Evolutionary conservation across 1,140 invertebrate genomes (phyloP), one percentile per base, ranked within the genome.

Genomic region (Liolophura sinensis): DNA sequence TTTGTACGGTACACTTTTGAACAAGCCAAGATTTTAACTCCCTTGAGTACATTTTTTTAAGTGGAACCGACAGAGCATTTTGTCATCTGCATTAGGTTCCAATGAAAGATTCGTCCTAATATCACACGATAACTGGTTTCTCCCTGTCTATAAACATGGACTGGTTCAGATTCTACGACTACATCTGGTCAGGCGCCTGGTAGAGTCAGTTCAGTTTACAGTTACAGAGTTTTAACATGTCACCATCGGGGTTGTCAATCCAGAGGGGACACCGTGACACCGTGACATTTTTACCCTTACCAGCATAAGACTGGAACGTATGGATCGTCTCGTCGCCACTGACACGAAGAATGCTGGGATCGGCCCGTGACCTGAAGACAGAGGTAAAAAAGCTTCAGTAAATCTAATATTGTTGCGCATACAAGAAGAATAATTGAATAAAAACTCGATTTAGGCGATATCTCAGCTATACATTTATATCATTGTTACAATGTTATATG

Each of bases 271-370:
- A 3, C 16, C 3, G 46, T 20, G 1, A 55, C 25, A 62, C 18
- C 1, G 1, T 22, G 16, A 24, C 25, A 16, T 20, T 40, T 40
- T 3, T 40, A 40, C 9, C 24, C 60, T 62, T 51, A 77, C 75
- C 67, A 58, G 75, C 71, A 50, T 72, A 77, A 12, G 65, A 55
- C 67, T 77, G 75, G 22, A 72, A 73, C 68, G 72, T 69, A 57
- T 68, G 68, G 14, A 75, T 58, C 15, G 67, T 65, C 6, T 69
- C 73, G 25, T 63, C 70, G n/a, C 64, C 68, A 25, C 65, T 68
- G 11, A 77, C 68, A 12, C 64, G 55, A 15, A 71, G 64, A 5
- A 73, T 11, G 25, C 46, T 31, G 0, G 46, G n/a, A 16, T 71
- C 25, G 0, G 69, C 57, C 15, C 22, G 15, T 0, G 72, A 73